Base-by-base conservation (phyloP, 2,113 vertebrate genomes). In the Ochotona princeps region DNA sequence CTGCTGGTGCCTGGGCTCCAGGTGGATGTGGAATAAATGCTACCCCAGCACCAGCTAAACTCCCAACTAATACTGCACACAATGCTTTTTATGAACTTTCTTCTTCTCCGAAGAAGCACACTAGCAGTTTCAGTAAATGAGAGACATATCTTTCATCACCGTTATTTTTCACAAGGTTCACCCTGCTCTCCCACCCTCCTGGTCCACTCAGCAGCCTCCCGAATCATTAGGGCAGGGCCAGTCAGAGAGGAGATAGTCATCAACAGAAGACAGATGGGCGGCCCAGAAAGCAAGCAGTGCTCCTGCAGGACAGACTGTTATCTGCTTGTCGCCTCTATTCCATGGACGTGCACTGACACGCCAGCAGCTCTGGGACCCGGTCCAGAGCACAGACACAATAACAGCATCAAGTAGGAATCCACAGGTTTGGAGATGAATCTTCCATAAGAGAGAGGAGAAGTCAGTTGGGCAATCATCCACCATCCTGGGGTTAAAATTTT, bases 321-420 rank as follows among this genome's bases (percentile, higher is more conserved):
- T 80, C 32, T 70, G 49, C 87, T 94, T 89, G 83, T 28, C 92
- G 72, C 61, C 70, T 93, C 86, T 57, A n/a, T 70, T 87, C 72
- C 11, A 30, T 44, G 79, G 86, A 92, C 93, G 81, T 61, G 72
- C 21, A 61, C 83, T 2, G n/a, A 90, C 83, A 88, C 94, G 57
- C 89, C 65, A 65, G 91, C 0, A 5, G 86, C 80, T 49, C 91
- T 67, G 83, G 89, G 83, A 86, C 54, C n/a, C 57, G 67, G 49
- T 89, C 75, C 87, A 90, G 86, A 72, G 83, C 54, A 91, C 89
- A 79, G 89, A 87, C 72, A 72, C 79, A 92, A 83, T 75, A 72
- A 83, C 63, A 82, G 57, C 67, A 87, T 90, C 87, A 87, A 83
- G 79, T 38, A 32, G 87, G 66, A 85, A 81, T 57, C 1, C 87